Percentiles rank a stretch among this genome's conserved stretches.
These are phyloP conservation scores for Oreohelix idahoensis DNA, from an alignment of 1,140 invertebrate genomes.

Conservation along the genomic window DNA sequence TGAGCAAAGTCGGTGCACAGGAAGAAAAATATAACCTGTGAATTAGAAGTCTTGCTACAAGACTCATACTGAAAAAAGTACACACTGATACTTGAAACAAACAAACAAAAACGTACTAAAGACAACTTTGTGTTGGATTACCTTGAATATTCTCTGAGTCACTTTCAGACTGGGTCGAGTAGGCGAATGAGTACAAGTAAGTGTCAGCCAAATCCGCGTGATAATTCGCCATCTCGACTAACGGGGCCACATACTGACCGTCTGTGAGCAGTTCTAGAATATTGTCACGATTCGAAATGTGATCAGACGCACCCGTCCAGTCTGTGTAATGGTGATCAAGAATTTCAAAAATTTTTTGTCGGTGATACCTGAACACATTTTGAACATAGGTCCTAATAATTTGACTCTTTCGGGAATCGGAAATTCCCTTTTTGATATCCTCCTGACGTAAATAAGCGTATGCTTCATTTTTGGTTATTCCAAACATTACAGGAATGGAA, in stretches of 20 bases:
- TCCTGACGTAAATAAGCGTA: conserved; percentile 90
- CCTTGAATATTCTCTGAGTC: conserved; percentile 33
- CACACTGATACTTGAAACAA: too few species aligned
- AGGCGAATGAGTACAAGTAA: conserved; percentile 73
- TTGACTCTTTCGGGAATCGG: conserved; percentile 88
- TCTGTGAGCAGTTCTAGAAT: conserved; percentile 93
- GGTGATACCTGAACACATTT: conserved; percentile 89
- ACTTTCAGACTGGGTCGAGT: conserved; percentile 89
- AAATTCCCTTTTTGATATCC: conserved; percentile 93
- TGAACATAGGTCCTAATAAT: conserved; percentile 92
- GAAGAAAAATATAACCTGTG: too few species aligned
- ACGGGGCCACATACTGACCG: conserved; percentile 88
- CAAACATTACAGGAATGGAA: conserved; percentile 87
- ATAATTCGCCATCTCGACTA: conserved; percentile 91
- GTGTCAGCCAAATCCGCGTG: conserved; percentile 79
- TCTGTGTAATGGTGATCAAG: conserved; percentile 92
- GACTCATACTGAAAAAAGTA: too few species aligned
- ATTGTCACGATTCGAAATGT: conserved; percentile 90
- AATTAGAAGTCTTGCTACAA: too few species aligned
- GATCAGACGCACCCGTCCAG: conserved; percentile 57
- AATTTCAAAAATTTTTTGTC: conserved; percentile 97
- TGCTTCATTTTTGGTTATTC: conserved; percentile 92
- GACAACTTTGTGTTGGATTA: too few species aligned
- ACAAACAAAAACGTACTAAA: too few species aligned
- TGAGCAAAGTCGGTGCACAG: too few species aligned